phyloP scores from a whole-genome alignment of 1,140 invertebrate genomes.

The Stegodyphus mimosarum region DNA sequence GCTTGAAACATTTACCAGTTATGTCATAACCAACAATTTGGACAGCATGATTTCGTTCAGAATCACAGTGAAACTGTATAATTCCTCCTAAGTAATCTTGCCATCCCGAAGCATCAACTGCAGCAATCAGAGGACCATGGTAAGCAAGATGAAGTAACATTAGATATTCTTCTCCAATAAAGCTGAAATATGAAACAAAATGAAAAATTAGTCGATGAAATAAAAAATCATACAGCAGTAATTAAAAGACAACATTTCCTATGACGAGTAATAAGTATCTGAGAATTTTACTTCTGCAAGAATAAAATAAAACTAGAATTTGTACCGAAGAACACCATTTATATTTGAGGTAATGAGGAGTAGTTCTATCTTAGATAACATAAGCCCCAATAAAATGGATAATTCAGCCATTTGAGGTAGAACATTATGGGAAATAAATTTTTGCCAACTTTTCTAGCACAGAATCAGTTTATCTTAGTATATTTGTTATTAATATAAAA shows the following conservation, averaged over 20 bases:
- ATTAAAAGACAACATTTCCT: not conserved
- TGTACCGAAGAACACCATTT: too few species aligned
- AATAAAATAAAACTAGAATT: too few species aligned
- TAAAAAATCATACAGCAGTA: not conserved
- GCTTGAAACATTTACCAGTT: conserved; percentile 67
- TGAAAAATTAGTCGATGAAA: not conserved
- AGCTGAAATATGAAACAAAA: conserved; percentile 69
- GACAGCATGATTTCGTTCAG: conserved; percentile 80
- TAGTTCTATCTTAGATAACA: too few species aligned
- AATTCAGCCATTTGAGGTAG: too few species aligned
- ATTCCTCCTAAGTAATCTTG: conserved; percentile 88
- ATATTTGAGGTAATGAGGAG: too few species aligned
- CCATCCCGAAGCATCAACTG: conserved; percentile 87
- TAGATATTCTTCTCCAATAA: conserved; percentile 75
- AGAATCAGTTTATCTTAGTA: too few species aligned
- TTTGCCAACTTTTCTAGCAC: too few species aligned
- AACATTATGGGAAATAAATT: too few species aligned
- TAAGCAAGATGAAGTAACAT: conserved; percentile 75
- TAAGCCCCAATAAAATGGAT: too few species aligned
- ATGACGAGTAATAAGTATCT: too few species aligned
- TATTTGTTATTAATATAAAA: too few species aligned
- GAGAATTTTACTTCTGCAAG: not conserved
- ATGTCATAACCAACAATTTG: conserved; percentile 85
- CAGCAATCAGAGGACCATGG: conserved; percentile 81
- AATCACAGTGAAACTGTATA: conserved; percentile 74